Conservation (phyloP, 2,797 vertebrate genomes). For the Onychomys arenicola region DNA sequence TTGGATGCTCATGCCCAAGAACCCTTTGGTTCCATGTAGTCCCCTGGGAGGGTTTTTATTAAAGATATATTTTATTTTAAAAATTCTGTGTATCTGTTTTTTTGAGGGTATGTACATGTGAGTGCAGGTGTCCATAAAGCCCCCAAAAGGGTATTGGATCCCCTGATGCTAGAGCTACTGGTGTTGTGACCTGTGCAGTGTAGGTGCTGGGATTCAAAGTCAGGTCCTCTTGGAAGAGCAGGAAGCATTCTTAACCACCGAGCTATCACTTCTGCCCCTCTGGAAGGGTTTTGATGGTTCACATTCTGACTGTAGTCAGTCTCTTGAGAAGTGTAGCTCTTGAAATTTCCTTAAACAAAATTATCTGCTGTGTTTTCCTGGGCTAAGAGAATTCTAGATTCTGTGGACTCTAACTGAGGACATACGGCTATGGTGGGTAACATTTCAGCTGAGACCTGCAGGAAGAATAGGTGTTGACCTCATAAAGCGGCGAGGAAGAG, state of each 20-base stretch:
- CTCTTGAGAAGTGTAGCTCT: neutral
- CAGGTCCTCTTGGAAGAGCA: neutral
- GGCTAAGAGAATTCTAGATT: neutral
- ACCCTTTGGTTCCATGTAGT: neutral
- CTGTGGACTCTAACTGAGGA: neutral
- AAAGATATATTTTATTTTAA: neutral
- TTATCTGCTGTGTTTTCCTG: neutral
- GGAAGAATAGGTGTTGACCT: neutral
- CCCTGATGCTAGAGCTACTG: neutral
- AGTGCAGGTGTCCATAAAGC: neutral
- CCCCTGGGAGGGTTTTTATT: neutral
- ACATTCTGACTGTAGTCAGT: neutral
- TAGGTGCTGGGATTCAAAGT: neutral
- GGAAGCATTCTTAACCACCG: neutral
- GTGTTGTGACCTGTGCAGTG: neutral
- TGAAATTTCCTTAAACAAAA: conserved; percentile 3
- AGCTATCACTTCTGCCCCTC: neutral
- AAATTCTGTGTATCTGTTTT: neutral
- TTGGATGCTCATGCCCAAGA: neutral
- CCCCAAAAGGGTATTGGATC: too few relatives aligned
- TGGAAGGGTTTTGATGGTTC: neutral
- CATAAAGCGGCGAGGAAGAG: neutral
- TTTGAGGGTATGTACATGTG: neutral
- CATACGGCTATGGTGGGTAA: neutral
- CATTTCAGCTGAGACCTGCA: neutral